These are phyloP conservation scores for Ciconia boyciana DNA, from an alignment of 2,113 vertebrate species.

Conservation along the genomic window DNA sequence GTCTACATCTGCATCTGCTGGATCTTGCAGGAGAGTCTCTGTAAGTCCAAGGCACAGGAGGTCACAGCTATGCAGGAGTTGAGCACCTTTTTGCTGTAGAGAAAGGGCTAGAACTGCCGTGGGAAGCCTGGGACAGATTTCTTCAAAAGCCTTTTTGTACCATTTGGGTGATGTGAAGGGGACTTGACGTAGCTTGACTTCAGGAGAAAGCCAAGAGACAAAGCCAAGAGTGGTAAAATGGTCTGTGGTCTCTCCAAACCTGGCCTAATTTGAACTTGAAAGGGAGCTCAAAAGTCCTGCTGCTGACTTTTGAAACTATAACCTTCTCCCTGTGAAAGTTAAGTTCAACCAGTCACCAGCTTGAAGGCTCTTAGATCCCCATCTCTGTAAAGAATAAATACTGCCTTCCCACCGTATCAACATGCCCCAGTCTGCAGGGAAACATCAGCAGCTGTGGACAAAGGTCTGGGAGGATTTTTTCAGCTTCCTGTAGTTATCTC, in stretches of 20 bases:
- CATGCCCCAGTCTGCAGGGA: background rate
- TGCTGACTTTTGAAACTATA: background rate
- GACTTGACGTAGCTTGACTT: background rate
- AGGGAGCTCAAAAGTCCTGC: background rate
- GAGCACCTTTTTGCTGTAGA: background rate
- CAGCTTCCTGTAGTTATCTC: background rate
- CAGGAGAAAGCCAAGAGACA: background rate
- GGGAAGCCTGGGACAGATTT: background rate
- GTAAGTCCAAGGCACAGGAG: background rate
- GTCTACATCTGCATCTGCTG: background rate
- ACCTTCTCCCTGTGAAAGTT: background rate
- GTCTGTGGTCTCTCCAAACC: background rate
- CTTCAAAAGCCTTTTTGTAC: background rate
- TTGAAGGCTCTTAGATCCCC: background rate
- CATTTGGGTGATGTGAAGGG: background rate
- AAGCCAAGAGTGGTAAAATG: background rate
- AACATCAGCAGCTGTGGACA: background rate
- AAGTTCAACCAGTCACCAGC: background rate
- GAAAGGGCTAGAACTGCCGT: background rate
- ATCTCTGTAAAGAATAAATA: background rate
- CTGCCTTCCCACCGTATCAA: background rate
- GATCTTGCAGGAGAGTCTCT: background rate
- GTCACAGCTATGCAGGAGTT: background rate
- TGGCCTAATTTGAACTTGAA: constrained; percentile 20
- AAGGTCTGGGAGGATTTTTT: background rate